Conservation (phyloP, 2,888 invertebrate genomes). For the Caenorhabditis sp. region DNA sequence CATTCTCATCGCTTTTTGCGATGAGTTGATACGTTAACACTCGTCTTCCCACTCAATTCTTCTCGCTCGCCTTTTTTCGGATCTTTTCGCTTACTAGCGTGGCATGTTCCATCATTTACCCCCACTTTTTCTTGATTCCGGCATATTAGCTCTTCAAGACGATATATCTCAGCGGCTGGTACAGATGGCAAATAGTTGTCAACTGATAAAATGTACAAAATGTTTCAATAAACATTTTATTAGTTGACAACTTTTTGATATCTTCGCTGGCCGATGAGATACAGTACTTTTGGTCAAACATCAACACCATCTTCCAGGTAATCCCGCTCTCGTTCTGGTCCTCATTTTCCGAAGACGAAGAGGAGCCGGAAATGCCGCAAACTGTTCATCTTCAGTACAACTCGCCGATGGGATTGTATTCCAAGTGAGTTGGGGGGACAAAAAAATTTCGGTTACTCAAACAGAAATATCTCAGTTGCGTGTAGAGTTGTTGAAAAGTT, state of each 20-base stretch:
- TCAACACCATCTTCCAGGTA: constrained; percentile 38
- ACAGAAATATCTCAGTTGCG: too few relatives aligned
- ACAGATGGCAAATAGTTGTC: too few relatives aligned
- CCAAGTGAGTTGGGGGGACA: constrained; percentile 70
- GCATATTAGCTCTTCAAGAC: neutral
- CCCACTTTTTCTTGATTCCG: neutral
- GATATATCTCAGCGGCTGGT: too few relatives aligned
- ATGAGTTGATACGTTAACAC: constrained; percentile 60
- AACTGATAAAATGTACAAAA: too few relatives aligned
- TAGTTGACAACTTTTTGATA: too few relatives aligned
- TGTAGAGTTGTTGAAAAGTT: neutral
- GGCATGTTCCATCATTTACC: neutral
- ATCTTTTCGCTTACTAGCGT: too few relatives aligned
- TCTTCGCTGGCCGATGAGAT: too few relatives aligned
- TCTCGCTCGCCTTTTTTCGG: constrained; percentile 3
- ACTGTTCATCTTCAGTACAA: constrained; percentile 75
- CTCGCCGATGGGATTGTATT: constrained; percentile 72
- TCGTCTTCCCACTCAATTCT: constrained; percentile 38
- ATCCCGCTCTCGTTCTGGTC: constrained; percentile 36
- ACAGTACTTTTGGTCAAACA: too few relatives aligned
- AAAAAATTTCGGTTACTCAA: too few relatives aligned
- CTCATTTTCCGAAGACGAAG: constrained; percentile 29
- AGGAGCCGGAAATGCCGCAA: constrained; percentile 60
- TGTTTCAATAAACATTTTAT: too few relatives aligned
- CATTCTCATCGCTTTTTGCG: too few relatives aligned